Percentiles rank a stretch among this genome's conserved stretches.
phyloP scores from a whole-genome alignment of 2,797 vertebrate genomes.

The Liasis olivaceus region DNA sequence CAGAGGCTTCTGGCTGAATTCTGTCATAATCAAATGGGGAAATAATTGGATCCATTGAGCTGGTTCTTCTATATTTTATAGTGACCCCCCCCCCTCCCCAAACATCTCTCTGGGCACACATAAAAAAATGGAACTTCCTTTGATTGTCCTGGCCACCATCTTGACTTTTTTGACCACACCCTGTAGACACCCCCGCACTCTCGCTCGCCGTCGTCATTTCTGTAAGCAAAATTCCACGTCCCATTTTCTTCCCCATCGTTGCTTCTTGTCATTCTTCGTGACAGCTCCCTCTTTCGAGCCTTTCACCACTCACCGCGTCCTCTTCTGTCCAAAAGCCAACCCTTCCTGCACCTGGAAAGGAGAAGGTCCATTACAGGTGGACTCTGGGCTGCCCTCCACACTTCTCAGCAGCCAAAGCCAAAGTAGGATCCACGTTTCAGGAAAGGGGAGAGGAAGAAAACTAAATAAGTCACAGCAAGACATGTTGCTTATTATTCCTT shows the following conservation, averaged over 20 bases:
- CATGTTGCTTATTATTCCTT: neutral
- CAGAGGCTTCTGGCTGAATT: too few species aligned
- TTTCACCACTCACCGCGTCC: neutral
- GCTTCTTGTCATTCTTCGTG: neutral
- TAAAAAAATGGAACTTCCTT: too few species aligned
- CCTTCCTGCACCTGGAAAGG: neutral
- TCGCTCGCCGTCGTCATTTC: neutral
- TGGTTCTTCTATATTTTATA: too few species aligned
- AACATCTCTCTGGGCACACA: too few species aligned
- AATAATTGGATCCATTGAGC: too few species aligned
- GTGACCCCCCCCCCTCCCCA: too few species aligned
- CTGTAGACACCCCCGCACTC: neutral
- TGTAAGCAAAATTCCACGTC: neutral
- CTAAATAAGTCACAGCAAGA: neutral
- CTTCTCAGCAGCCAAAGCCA: neutral
- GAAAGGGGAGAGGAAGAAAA: neutral
- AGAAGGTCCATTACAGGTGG: neutral
- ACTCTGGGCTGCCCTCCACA: too few species aligned
- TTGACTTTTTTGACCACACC: too few species aligned
- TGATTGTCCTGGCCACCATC: too few species aligned
- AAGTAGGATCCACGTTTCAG: neutral
- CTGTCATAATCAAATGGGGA: too few species aligned
- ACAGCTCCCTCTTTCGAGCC: neutral
- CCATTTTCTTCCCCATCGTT: too few species aligned
- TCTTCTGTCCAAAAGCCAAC: fast-evolving